Conservation (phyloP, 2,888 invertebrate species). For the Drosophila maculinotata region DNA sequence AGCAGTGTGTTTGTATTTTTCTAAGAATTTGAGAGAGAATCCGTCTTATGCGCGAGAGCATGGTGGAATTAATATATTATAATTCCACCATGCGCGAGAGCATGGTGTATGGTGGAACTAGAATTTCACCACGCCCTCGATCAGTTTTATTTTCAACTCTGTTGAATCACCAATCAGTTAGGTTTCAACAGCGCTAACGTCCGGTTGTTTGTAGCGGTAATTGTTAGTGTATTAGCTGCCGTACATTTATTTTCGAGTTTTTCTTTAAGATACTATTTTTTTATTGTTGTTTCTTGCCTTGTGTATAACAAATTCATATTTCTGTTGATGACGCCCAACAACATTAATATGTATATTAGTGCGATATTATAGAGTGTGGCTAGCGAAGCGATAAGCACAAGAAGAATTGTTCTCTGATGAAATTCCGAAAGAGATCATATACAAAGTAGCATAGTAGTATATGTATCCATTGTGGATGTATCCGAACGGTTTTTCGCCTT, state of each 20-base stretch:
- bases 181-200: neutral
- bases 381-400: constrained; percentile 32
- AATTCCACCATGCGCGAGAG: no score
- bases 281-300: constrained; percentile 26
- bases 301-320: constrained; percentile 40
- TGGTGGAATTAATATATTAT: no score
- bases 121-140: no score
- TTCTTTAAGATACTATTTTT: neutral
- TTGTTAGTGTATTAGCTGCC: neutral
- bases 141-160: no score
- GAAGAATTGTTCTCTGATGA: constrained; percentile 31
- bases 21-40: no score
- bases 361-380: constrained; percentile 32
- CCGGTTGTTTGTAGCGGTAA: neutral
- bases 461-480: constrained; percentile 4
- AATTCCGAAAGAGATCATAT: constrained; percentile 25
- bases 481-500: constrained; percentile 10
- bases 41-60: no score
- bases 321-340: constrained; percentile 59
- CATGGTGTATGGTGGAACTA: no score
- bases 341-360: constrained; percentile 60
- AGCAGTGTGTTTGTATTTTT: no score
- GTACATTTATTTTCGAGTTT: constrained; percentile 10
- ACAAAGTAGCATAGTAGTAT: constrained; percentile 4
- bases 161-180: neutral